Percentiles rank a stretch among this genome's conserved stretches.
These are phyloP conservation scores for Erythrocercus mccallii DNA, from an alignment of 2,113 vertebrate genomes.

Conservation along the genomic window DNA sequence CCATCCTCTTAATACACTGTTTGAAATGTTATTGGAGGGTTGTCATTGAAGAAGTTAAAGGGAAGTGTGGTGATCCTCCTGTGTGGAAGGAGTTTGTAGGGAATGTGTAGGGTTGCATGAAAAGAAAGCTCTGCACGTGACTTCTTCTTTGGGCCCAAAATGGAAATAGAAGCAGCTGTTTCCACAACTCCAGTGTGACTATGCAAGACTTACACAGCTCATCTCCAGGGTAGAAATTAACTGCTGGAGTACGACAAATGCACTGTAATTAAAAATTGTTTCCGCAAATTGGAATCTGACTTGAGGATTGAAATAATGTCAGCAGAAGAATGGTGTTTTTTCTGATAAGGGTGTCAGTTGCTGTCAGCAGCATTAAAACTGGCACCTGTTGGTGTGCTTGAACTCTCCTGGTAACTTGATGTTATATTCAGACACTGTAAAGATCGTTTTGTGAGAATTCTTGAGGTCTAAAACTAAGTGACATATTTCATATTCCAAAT, in stretches of 20 bases:
- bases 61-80: neutral
- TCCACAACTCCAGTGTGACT: neutral
- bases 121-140: accelerated
- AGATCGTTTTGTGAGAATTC: neutral
- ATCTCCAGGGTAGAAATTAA: neutral
- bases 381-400: neutral
- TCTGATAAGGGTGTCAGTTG: neutral
- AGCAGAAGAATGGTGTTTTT: neutral
- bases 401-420: neutral
- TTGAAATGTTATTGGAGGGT: neutral
- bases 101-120: neutral
- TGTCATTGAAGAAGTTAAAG: neutral
- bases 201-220: neutral
- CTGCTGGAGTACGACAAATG: neutral
- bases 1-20: neutral
- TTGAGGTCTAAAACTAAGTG: neutral
- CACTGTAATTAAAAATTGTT: neutral
- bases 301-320: neutral
- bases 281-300: neutral
- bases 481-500: neutral
- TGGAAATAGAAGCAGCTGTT: neutral
- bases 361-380: neutral
- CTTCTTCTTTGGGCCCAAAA: neutral
- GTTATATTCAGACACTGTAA: neutral
- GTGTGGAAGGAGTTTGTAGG: neutral